Evolutionary conservation across 2,113 vertebrate genomes (phyloP).

Genomic region (Xiphophorus hellerii): DNA sequence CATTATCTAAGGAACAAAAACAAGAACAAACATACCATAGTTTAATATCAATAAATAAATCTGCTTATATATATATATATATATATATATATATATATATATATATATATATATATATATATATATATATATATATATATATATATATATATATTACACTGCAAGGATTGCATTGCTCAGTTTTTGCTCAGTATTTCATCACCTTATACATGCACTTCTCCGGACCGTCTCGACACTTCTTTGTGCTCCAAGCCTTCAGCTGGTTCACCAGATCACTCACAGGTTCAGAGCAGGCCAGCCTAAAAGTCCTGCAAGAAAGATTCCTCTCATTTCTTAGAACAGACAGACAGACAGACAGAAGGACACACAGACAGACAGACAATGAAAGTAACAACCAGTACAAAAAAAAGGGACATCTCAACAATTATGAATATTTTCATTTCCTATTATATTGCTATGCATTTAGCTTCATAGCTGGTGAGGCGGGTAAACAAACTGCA

Average conservation of each 20-base stretch:
- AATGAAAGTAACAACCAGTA: not conserved
- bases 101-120: too few species aligned
- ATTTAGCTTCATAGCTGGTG: conserved; percentile 1
- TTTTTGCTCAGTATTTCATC: not conserved
- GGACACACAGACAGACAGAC: not conserved
- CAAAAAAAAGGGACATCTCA: not conserved
- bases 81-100: too few species aligned
- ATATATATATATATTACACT: not conserved
- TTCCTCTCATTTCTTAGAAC: too few species aligned
- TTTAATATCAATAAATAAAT: not conserved
- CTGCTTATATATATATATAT: too few species aligned
- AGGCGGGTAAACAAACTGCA: not conserved
- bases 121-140: too few species aligned
- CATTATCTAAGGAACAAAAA: conserved; percentile 2
- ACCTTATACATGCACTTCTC: conserved; percentile 37
- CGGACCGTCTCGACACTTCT: not conserved
- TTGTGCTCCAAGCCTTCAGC: conserved; percentile 10
- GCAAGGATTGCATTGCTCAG: not conserved
- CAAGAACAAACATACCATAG: not conserved
- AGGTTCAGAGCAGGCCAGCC: not conserved
- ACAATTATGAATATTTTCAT: not conserved
- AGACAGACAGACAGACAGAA: not conserved
- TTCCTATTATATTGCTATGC: conserved; percentile 6
- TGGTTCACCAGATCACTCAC: conserved; percentile 1
- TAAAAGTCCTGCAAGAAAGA: conserved; percentile 12